Evolutionary conservation across 2,888 invertebrate species (phyloP).

Genomic region (Automeris io): DNA sequence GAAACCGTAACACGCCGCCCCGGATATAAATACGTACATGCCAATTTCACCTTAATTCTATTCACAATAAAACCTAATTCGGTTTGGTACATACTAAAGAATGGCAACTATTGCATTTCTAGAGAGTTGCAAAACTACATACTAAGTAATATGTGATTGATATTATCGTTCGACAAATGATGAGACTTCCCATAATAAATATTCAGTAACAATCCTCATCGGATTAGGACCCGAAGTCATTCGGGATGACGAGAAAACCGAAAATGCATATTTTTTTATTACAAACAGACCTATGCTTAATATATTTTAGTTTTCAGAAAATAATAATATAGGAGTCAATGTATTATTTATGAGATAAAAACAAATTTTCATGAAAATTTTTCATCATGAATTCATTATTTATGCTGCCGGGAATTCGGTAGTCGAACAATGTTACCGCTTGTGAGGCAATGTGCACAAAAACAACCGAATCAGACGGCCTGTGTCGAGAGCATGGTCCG

Average conservation of each 20-base stretch:
- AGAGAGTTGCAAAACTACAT: constrained; percentile 60
- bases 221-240: too few relatives aligned
- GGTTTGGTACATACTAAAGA: constrained; percentile 38
- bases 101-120: constrained; percentile 61
- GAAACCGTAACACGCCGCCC: constrained; percentile 75
- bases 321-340: too few relatives aligned
- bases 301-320: too few relatives aligned
- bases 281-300: too few relatives aligned
- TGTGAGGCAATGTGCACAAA: constrained; percentile 4
- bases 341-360: too few relatives aligned
- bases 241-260: too few relatives aligned
- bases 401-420: background rate
- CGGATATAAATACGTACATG: constrained; percentile 59
- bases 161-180: constrained; percentile 42
- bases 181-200: constrained; percentile 12
- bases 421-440: background rate
- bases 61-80: constrained; percentile 57
- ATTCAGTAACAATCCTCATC: background rate
- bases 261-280: too few relatives aligned
- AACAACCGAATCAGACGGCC: constrained; percentile 24
- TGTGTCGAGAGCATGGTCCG: constrained; percentile 38
- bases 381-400: too few relatives aligned
- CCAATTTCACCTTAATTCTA: constrained; percentile 58
- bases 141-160: constrained; percentile 39
- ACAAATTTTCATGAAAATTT: too few relatives aligned